phyloP scores from a whole-genome alignment of 2,888 invertebrate species.

The Gasteruption jaculator region DNA sequence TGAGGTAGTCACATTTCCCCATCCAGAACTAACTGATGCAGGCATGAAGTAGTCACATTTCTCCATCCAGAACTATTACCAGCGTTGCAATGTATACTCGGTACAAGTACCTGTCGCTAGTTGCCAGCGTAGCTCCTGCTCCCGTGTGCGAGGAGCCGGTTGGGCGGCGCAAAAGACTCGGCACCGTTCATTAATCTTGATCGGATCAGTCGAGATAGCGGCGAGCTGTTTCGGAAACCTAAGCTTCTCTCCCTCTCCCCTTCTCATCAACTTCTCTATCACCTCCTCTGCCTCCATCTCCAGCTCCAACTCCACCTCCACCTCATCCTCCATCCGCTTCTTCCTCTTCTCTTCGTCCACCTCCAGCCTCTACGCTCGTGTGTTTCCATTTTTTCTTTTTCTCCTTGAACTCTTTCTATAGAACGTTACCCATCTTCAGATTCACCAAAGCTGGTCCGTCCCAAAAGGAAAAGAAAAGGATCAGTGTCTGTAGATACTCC shows the following conservation, averaged over 20 bases:
- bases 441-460: no score
- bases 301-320: constrained; percentile 24
- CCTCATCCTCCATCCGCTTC: constrained; percentile 21
- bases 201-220: constrained; percentile 51
- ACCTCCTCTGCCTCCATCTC: constrained; percentile 26
- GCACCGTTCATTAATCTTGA: constrained; percentile 57
- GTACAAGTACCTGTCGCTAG: constrained; percentile 42
- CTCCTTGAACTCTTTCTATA: no score
- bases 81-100: no score
- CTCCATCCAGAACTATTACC: no score
- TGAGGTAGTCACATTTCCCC: no score
- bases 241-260: constrained; percentile 44
- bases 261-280: constrained; percentile 40
- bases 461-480: no score
- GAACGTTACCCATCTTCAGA: no score
- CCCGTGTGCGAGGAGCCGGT: constrained; percentile 26
- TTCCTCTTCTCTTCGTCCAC: constrained; percentile 19
- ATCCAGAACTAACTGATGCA: no score
- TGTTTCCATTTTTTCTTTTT: no score
- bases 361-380: constrained; percentile 23
- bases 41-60: no score
- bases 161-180: constrained; percentile 44
- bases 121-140: no score
- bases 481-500: no score
- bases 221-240: constrained; percentile 52